Percentiles rank a stretch among this genome's conserved stretches.
These are phyloP conservation scores for Geopemphigus sp. DNA, from an alignment of 1,140 invertebrate genomes.

Conservation along the genomic window DNA sequence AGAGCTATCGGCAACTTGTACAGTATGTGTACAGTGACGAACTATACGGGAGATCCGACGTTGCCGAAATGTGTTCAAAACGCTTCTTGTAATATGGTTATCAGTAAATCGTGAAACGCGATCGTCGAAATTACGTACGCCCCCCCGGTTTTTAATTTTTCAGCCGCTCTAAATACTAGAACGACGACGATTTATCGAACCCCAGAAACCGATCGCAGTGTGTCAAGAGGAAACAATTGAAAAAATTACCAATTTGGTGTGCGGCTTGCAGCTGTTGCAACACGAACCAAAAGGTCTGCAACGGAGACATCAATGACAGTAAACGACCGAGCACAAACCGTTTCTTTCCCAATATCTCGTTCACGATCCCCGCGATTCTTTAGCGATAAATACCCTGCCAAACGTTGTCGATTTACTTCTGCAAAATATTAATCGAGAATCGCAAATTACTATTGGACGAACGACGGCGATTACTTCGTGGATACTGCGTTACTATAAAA, in stretches of 20 bases:
- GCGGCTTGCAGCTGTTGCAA: neutral
- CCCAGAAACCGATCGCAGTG: neutral
- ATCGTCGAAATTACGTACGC: too few species aligned
- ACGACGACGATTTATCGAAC: too few species aligned
- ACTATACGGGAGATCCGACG: conserved; percentile 28
- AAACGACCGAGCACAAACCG: too few species aligned
- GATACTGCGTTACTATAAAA: conserved; percentile 9
- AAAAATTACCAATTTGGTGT: conserved; percentile 14
- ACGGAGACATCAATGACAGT: neutral
- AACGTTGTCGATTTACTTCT: neutral
- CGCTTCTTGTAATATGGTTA: neutral
- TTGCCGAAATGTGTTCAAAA: neutral
- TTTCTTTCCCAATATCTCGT: too few species aligned
- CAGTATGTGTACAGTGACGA: conserved; percentile 7
- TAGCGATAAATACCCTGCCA: conserved; percentile 26
- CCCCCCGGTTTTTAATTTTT: too few species aligned
- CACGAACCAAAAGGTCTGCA: neutral
- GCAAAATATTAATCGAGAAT: neutral
- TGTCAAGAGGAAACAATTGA: neutral
- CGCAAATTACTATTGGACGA: neutral
- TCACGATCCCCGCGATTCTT: too few species aligned
- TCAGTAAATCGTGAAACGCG: too few species aligned
- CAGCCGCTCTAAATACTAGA: neutral
- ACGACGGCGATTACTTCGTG: neutral
- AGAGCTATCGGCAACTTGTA: neutral